phyloP scores from a whole-genome alignment of 2,113 vertebrate genomes.

The Rallus limicola region DNA sequence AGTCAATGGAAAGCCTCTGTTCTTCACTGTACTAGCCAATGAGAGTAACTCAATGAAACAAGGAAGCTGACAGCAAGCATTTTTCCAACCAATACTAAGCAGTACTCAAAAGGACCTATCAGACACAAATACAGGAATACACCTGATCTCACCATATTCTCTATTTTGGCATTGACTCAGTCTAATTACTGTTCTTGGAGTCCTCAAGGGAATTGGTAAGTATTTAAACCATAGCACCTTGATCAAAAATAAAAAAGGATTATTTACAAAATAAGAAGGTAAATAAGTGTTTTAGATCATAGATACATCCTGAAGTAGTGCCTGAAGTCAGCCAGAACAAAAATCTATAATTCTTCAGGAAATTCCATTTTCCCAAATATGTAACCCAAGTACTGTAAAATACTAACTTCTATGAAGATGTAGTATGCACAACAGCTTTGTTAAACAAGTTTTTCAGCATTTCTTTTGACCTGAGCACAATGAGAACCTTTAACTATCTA shows the following conservation, averaged over 20 bases:
- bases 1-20: background rate
- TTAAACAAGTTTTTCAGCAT: background rate
- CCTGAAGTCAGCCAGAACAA: background rate
- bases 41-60: background rate
- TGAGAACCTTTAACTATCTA: background rate
- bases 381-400: background rate
- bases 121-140: background rate
- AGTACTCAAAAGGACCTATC: background rate
- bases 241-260: background rate
- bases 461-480: background rate
- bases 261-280: background rate
- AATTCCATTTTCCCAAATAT: background rate
- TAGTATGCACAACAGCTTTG: background rate
- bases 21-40: background rate
- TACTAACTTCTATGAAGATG: background rate
- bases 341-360: background rate
- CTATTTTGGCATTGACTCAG: background rate
- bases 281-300: background rate
- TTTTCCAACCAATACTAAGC: background rate
- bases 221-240: background rate
- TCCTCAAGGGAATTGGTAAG: background rate
- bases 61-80: background rate
- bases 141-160: background rate
- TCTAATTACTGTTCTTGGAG: background rate
- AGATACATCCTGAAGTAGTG: background rate